Evolutionary conservation across 1,140 invertebrate genomes (phyloP).

Genomic region (Proctacanthus coquilletti): DNA sequence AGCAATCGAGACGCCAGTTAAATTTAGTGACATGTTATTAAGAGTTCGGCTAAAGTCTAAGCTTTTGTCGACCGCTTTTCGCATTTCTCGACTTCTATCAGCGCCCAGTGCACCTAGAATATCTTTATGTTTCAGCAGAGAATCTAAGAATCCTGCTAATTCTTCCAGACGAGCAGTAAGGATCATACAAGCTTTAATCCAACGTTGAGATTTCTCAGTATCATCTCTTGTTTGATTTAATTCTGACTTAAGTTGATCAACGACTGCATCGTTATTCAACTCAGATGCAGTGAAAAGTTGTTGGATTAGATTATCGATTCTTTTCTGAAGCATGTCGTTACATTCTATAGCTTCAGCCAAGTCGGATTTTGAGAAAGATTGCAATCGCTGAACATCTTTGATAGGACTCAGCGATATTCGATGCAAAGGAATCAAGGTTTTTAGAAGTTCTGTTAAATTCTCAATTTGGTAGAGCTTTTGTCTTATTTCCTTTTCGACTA

Average conservation of each 20-base stretch:
- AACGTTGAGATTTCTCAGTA: conserved; percentile 28
- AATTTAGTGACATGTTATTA: conserved; percentile 27
- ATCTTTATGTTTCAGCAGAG: conserved; percentile 46
- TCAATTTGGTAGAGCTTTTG: conserved; percentile 55
- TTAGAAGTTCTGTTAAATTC: conserved; percentile 33
- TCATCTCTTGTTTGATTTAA: conserved; percentile 23
- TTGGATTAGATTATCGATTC: conserved; percentile 22
- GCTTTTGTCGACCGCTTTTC: conserved; percentile 37
- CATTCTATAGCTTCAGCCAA: conserved; percentile 19
- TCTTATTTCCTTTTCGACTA: conserved; percentile 54
- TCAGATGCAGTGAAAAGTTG: conserved; percentile 17
- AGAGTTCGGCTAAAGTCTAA: conserved; percentile 40
- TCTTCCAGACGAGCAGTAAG: conserved; percentile 49
- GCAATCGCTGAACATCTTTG: conserved; percentile 12
- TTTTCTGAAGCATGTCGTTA: conserved; percentile 20
- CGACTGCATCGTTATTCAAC: conserved; percentile 16
- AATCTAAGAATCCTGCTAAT: conserved; percentile 52
- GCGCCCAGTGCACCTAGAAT: conserved; percentile 34
- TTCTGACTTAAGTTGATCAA: conserved; percentile 23
- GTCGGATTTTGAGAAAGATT: conserved; percentile 20
- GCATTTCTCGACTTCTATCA: conserved; percentile 33
- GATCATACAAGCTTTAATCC: conserved; percentile 40
- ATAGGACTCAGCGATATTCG: conserved; percentile 6
- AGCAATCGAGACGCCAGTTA: conserved; percentile 17
- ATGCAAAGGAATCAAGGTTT: too few species aligned